A percentile compares a stretch with the other conserved stretches of the same genome.
Conservation (phyloP, 2,113 vertebrate species). For the Gavia stellata region DNA sequence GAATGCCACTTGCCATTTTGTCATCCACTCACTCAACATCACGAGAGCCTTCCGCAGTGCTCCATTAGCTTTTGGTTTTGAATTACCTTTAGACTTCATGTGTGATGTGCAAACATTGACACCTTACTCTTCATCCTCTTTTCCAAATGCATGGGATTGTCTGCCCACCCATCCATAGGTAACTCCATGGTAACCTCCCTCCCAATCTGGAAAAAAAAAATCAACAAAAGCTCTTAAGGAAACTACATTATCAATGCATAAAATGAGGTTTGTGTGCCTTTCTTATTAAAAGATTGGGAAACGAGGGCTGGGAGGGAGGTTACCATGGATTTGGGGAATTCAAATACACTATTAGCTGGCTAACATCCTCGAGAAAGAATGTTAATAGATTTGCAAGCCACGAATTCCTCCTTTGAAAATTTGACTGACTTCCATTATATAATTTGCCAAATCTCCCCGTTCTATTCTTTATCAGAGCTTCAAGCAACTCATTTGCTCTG, state of each 20-base stretch:
- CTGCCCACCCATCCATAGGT: neutral
- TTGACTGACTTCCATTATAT: neutral
- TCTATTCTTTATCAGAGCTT: neutral
- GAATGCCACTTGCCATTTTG: neutral
- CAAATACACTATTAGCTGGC: neutral
- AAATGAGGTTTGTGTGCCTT: neutral
- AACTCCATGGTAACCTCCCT: constrained; percentile 54
- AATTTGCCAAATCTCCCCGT: neutral
- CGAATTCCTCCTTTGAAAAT: neutral
- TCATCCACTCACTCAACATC: neutral
- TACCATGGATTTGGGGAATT: constrained; percentile 20
- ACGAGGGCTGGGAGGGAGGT: neutral
- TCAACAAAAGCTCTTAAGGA: constrained; percentile 13
- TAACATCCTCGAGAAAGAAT: neutral
- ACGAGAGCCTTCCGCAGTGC: neutral
- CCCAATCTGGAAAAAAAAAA: neutral
- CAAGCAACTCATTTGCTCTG: neutral
- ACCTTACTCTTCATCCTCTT: neutral
- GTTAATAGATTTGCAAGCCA: neutral
- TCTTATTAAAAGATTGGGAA: neutral
- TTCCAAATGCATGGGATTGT: neutral
- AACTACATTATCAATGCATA: neutral
- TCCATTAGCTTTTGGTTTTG: neutral
- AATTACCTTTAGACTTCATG: neutral
- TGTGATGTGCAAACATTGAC: neutral